Conservation (phyloP, 2,113 vertebrate species). For the Progne subis region DNA sequence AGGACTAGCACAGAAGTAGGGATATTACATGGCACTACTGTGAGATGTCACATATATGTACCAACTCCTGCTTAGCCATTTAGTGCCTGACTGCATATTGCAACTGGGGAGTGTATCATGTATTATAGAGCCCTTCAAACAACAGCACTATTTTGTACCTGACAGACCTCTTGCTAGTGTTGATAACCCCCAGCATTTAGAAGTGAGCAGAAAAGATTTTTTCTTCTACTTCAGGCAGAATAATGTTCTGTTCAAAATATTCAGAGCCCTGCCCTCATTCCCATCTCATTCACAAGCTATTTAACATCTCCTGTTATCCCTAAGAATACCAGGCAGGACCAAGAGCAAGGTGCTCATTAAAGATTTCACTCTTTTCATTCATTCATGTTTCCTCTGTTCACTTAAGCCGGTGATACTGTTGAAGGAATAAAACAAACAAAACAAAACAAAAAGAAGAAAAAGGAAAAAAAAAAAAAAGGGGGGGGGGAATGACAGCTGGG, state of each 20-base stretch:
- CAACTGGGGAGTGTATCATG: not conserved
- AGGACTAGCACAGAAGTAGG: not conserved
- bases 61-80: not conserved
- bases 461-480: too few species aligned
- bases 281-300: not conserved
- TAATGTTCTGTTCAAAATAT: not conserved
- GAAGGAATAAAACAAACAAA: constrained; percentile 45
- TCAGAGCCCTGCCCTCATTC: not conserved
- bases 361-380: constrained; percentile 33
- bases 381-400: constrained; percentile 46
- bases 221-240: not conserved
- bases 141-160: not conserved
- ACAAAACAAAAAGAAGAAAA: not conserved
- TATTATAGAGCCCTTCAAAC: constrained; percentile 21
- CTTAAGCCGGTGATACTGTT: constrained; percentile 16
- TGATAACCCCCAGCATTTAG: constrained; percentile 30
- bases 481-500: not conserved
- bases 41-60: not conserved
- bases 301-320: not conserved
- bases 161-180: constrained; percentile 36
- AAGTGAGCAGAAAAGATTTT: constrained; percentile 42
- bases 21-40: not conserved
- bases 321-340: not conserved
- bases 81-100: not conserved
- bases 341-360: constrained; percentile 40